Conservation (phyloP, 2,888 invertebrate species). For the Trichopoda pennipes region DNA sequence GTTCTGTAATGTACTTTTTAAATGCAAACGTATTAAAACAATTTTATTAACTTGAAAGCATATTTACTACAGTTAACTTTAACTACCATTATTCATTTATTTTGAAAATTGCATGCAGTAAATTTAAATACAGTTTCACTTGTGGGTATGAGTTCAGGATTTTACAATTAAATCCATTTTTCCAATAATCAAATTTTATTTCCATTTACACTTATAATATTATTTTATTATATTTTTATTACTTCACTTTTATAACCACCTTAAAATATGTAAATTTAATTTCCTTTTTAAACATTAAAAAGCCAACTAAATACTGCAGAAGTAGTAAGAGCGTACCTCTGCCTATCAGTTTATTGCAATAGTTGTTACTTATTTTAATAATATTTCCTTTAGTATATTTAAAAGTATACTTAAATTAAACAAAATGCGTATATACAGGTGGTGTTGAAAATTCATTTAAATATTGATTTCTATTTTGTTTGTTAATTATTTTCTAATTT, state of each 20-base stretch:
- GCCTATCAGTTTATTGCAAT: conserved; percentile 50
- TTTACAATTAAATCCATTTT: conserved; percentile 32
- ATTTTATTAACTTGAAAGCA: too few species aligned
- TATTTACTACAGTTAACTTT: conserved; percentile 16
- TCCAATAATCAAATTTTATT: conserved; percentile 55
- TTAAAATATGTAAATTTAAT: conserved; percentile 52
- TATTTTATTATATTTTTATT: conserved; percentile 49
- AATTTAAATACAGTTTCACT: neutral
- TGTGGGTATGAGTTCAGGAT: conserved; percentile 1
- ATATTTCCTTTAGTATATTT: conserved; percentile 50
- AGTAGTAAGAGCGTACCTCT: neutral
- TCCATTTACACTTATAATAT: conserved; percentile 42
- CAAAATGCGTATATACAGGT: conserved; percentile 18
- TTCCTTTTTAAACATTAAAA: conserved; percentile 30
- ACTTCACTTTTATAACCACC: conserved; percentile 5
- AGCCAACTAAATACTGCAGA: neutral
- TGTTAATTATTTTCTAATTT: too few species aligned
- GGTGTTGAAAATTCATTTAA: conserved; percentile 10
- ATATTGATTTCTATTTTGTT: too few species aligned
- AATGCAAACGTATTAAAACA: too few species aligned
- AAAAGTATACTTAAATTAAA: neutral
- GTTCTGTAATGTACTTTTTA: conserved; percentile 19
- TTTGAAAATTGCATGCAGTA: conserved; percentile 25
- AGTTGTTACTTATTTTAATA: conserved; percentile 56
- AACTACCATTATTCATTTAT: conserved; percentile 46